phyloP scores from a whole-genome alignment of 2,797 vertebrate genomes.

The Amniataba percoides region DNA sequence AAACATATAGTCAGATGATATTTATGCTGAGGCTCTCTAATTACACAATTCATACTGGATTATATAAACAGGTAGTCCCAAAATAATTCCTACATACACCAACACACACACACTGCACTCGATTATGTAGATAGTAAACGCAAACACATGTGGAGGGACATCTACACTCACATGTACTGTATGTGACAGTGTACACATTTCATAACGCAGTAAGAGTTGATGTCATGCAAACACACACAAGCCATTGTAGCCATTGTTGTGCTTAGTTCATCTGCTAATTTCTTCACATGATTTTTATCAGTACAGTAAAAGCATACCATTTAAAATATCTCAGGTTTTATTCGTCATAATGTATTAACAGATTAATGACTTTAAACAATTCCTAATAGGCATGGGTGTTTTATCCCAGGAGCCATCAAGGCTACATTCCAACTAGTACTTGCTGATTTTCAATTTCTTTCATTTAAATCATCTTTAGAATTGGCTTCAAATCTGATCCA shows the following conservation, averaged over 20 bases:
- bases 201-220: slow-evolving; percentile 6
- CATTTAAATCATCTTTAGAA: neutral
- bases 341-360: neutral
- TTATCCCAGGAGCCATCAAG: neutral
- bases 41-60: slow-evolving; percentile 35
- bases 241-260: no score
- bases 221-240: neutral
- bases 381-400: neutral
- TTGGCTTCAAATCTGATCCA: neutral
- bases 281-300: no score
- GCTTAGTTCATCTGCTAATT: no score
- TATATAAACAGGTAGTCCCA: slow-evolving; percentile 50
- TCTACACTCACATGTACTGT: neutral
- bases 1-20: slow-evolving; percentile 45
- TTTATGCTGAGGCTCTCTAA: slow-evolving; percentile 41
- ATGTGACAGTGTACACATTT: neutral
- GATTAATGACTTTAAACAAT: neutral
- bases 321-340: neutral
- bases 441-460: neutral
- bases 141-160: neutral
- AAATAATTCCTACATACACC: slow-evolving; percentile 7
- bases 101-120: slow-evolving; percentile 4
- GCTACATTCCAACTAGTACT: neutral
- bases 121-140: slow-evolving; percentile 46
- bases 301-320: no score